Conservation (phyloP, 2,797 vertebrate genomes). For the Cynopterus sphinx region DNA sequence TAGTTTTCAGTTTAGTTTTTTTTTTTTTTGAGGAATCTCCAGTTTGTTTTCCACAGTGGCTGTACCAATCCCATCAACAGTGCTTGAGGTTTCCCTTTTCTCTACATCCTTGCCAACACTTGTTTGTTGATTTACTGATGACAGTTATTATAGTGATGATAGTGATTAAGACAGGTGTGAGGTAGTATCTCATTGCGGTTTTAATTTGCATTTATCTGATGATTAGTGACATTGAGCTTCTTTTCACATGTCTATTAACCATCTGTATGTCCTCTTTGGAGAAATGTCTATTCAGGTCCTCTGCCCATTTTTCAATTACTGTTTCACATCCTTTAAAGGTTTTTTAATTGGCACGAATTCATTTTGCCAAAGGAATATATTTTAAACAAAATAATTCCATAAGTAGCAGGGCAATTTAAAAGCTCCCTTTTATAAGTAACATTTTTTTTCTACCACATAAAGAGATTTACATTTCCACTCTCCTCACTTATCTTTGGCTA, state of each 20-base stretch:
- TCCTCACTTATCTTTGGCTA: neutral
- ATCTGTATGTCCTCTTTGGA: too few relatives aligned
- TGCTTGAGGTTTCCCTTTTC: neutral
- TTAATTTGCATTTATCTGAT: neutral
- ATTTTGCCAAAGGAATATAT: slow-evolving; percentile 64
- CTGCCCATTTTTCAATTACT: slow-evolving; percentile 30
- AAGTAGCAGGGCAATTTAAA: slow-evolving; percentile 77
- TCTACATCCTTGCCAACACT: neutral
- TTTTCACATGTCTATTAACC: too few relatives aligned
- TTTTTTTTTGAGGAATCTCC: neutral
- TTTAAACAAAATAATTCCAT: slow-evolving; percentile 71
- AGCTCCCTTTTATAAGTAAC: slow-evolving; percentile 69
- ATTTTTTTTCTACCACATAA: slow-evolving; percentile 64
- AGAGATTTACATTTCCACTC: slow-evolving; percentile 57
- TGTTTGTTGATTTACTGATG: neutral
- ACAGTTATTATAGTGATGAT: neutral
- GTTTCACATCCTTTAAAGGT: slow-evolving; percentile 32
- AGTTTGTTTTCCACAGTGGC: neutral
- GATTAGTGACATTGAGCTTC: neutral
- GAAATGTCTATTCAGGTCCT: too few relatives aligned
- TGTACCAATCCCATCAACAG: neutral
- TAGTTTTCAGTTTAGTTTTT: neutral
- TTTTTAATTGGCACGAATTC: slow-evolving; percentile 71
- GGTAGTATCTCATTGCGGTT: neutral
- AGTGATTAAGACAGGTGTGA: neutral